Evolutionary conservation across 2,797 vertebrate species (phyloP).

Genomic region (Prunella strophiata): DNA sequence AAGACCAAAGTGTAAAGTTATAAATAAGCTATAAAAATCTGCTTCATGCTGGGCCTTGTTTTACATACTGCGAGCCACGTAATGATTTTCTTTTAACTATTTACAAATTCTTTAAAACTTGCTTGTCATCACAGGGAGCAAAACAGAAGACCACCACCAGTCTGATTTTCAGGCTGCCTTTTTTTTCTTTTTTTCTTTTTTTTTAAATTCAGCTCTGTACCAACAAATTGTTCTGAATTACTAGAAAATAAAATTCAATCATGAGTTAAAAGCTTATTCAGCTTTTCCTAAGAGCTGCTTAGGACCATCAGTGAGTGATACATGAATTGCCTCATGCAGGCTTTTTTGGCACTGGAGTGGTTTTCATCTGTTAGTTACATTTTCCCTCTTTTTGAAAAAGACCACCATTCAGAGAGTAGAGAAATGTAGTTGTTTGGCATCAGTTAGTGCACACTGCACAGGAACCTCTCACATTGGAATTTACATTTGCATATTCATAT

Average conservation of each 20-base stretch:
- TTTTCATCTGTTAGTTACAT: background rate
- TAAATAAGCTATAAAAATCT: constrained; percentile 29
- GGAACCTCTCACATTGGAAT: background rate
- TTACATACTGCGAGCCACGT: background rate
- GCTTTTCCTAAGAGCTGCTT: background rate
- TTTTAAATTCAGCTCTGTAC: background rate
- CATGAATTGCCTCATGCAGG: background rate
- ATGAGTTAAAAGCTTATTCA: background rate
- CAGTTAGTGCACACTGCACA: background rate
- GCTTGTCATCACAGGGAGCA: background rate
- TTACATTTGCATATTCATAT: constrained; percentile 50
- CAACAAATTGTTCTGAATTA: background rate
- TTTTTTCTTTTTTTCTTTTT: background rate
- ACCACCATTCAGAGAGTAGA: background rate
- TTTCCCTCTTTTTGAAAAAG: background rate
- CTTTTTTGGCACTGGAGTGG: background rate
- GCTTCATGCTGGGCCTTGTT: constrained; percentile 21
- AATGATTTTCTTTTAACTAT: constrained; percentile 25
- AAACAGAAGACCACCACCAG: background rate
- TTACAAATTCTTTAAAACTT: constrained; percentile 36
- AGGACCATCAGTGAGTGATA: background rate
- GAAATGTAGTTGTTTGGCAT: background rate
- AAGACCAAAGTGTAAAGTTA: constrained; percentile 12
- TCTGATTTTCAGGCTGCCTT: background rate
- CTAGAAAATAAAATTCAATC: background rate